phyloP scores from a whole-genome alignment of 37 sponge, comb jelly and placozoan species.

The Spongia lamella region DNA sequence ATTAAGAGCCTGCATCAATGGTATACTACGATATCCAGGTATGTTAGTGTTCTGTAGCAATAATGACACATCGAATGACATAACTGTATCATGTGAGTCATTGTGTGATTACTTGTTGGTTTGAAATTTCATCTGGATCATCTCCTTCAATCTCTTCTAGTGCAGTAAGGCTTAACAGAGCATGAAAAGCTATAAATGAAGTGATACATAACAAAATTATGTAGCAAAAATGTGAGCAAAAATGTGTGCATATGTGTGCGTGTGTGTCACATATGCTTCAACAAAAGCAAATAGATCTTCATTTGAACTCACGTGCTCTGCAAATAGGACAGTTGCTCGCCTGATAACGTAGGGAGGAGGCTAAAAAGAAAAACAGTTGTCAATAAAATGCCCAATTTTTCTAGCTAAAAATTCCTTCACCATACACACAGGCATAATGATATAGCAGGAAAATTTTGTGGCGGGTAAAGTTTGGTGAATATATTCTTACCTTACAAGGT shows the following conservation, averaged over 20 bases:
- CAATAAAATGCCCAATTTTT: too few species aligned
- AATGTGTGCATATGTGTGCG: too few species aligned
- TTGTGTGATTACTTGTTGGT: conserved; percentile 27
- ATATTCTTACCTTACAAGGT: too few species aligned
- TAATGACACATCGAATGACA: too few species aligned
- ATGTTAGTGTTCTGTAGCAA: not conserved
- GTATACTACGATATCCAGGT: conserved; percentile 25
- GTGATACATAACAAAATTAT: too few species aligned
- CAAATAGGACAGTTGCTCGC: conserved; percentile 91
- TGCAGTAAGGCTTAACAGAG: conserved; percentile 69
- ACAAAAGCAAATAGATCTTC: too few species aligned
- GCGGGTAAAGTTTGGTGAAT: too few species aligned
- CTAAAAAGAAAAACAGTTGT: conserved; percentile 44
- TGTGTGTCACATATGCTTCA: not conserved
- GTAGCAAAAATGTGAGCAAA: too few species aligned
- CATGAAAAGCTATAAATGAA: conserved; percentile 63
- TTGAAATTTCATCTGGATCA: conserved; percentile 44
- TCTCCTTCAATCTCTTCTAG: conserved; percentile 29
- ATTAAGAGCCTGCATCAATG: conserved; percentile 54
- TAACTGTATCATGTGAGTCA: not conserved
- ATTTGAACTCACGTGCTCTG: conserved; percentile 70
- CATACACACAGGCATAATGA: too few species aligned
- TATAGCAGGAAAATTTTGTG: too few species aligned
- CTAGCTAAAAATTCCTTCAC: too few species aligned
- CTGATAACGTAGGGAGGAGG: conserved; percentile 67